Evolutionary conservation across 1,140 invertebrate species (phyloP).

Genomic region (Vanessa tameamea): DNA sequence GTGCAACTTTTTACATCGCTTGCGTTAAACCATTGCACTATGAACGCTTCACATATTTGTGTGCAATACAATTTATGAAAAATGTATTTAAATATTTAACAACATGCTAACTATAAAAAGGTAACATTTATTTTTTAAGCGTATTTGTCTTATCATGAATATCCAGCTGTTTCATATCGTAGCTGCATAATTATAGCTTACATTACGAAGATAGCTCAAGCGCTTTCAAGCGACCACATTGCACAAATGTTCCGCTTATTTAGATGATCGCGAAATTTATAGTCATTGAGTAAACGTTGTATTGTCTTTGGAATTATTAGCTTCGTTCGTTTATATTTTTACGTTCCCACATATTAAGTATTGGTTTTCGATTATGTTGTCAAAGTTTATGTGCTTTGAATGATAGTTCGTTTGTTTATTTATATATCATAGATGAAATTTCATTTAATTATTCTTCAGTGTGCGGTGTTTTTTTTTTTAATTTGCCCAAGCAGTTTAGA

Average conservation of each 20-base stretch:
- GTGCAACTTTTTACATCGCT: too few species aligned
- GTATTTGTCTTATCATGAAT: too few species aligned
- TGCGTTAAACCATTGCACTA: too few species aligned
- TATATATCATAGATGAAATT: too few species aligned
- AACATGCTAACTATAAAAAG: too few species aligned
- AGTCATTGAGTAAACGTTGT: slow-evolving; percentile 48
- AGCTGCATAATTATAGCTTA: slow-evolving; percentile 8
- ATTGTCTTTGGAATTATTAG: slow-evolving; percentile 58
- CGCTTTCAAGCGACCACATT: slow-evolving; percentile 45
- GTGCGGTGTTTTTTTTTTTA: too few species aligned
- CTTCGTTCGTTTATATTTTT: slow-evolving; percentile 26
- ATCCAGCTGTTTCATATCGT: background rate
- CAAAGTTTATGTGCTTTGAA: background rate
- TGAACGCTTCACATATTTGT: too few species aligned
- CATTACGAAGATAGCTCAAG: slow-evolving; percentile 13
- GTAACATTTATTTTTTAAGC: too few species aligned
- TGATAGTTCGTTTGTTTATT: background rate
- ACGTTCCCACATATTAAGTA: slow-evolving; percentile 28
- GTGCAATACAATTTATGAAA: too few species aligned
- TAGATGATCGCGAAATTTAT: slow-evolving; percentile 63
- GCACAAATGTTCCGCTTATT: slow-evolving; percentile 67
- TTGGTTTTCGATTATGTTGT: slow-evolving; percentile 23
- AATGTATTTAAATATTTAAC: too few species aligned
- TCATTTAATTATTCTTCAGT: too few species aligned
- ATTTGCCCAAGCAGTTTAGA: too few species aligned